These are phyloP conservation scores for Phyto melanocephala DNA, from an alignment of 2,888 invertebrate genomes.

Conservation along the genomic window DNA sequence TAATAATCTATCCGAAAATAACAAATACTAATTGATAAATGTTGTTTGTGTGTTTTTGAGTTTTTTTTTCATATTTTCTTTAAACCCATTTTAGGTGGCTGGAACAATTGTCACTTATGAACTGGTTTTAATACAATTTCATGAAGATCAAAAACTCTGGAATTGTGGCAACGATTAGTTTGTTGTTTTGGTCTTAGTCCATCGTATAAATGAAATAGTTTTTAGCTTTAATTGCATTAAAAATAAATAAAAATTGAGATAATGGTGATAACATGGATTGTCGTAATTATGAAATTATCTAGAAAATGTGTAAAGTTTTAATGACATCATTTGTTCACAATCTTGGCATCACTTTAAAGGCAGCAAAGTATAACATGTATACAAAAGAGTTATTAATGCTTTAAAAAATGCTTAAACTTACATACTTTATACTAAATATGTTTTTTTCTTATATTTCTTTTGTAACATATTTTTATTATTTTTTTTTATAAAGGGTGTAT, in stretches of 20 bases:
- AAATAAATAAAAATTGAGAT: neutral
- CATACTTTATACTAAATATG: too few species aligned
- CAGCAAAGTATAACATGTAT: too few species aligned
- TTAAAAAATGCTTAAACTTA: too few species aligned
- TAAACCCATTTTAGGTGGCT: constrained; percentile 78
- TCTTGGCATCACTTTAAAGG: neutral
- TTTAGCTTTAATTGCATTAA: neutral
- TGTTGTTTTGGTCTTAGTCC: neutral
- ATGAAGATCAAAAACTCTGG: constrained; percentile 76
- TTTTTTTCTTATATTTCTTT: too few species aligned
- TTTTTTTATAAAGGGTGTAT: too few species aligned
- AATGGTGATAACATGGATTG: neutral
- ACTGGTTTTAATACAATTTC: constrained; percentile 81
- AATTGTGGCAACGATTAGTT: constrained; percentile 67
- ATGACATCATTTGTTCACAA: neutral
- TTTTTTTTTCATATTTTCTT: neutral
- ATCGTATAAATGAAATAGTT: neutral
- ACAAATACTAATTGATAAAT: neutral
- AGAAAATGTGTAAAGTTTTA: constrained; percentile 11
- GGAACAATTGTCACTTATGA: constrained; percentile 82
- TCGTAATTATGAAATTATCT: neutral
- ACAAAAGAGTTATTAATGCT: too few species aligned
- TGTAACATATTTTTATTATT: too few species aligned
- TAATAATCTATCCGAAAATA: too few species aligned
- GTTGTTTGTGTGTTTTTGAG: neutral